Base-by-base conservation (phyloP, 2,113 vertebrate species). In the Cygnus buccinator region DNA sequence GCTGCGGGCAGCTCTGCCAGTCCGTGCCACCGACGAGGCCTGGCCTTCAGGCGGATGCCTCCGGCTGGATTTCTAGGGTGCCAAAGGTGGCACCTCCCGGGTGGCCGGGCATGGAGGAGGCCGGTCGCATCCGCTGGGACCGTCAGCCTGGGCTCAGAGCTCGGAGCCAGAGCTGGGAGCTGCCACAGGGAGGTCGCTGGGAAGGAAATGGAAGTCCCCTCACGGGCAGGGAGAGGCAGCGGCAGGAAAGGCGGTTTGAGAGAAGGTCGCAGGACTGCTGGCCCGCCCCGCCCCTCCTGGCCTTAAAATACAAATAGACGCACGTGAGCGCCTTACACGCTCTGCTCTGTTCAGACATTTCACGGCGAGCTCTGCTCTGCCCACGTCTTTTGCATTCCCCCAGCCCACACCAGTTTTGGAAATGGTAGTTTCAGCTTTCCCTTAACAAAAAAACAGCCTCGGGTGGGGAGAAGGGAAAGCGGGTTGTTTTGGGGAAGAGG, bases 151-250 rank as follows among this genome's bases (percentile, higher is more conserved):
- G 92, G 94, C 92, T 96, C 19, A 2, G 62, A 88, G 94, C 90
- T 95, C 19, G 2, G 62, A 88, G 94, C 92, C 96, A 97, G 85
- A 76, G 75, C 85, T 82, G 72, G 82, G 82, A 93, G 67, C 92
- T 95, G 90, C 88, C 92, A 85, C 82, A 87, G 85, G 39, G 90
- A 95, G 75, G 85, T 88, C 87, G 74, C 78, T 4, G 4, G 90
- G 74, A 94, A 97, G 90, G 94, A 96, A 94, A 84, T 82, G 57
- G 73, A 95, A 94, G 92, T 93, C 92, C 81, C 92, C 26, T 61
- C 82, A 82, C 29, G 52, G 58, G 90, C 92, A 89, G 93, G 71
- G 58, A 88, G 33, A 94, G 63, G 85, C 66, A 79, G 90, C 70
- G 1, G 21, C 75, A 88, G 83, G 90, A 93, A 93, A 94, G 50